Base-by-base conservation (phyloP, 2,797 vertebrate genomes). In the Acomys russatus region DNA sequence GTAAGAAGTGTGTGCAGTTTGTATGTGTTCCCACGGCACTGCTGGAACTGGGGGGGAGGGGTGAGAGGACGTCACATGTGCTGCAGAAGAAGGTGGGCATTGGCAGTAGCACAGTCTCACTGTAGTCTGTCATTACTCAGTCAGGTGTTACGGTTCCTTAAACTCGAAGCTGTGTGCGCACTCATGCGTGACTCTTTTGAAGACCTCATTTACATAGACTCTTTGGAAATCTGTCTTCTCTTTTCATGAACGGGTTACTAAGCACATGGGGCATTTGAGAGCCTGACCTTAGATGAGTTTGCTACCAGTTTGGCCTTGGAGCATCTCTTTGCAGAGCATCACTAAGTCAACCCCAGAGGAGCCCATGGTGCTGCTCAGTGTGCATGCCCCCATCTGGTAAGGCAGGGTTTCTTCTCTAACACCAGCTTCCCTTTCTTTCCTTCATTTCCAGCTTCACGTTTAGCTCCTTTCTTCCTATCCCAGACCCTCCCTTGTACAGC, bases 171-270 rank as follows among this genome's bases (percentile, higher is more conserved):
- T 89, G 6, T 2, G 1, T 12, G 73, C 38, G 68, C 78, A 80
- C 82, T 74, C 44, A 9, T 33, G 7, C 56, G 1, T 17, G 0
- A 59, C 23, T 91, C 76, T 84, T 82, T n/a, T 38, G 88, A 92
- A 78, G 91, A 54, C n/a, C 56, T 64, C 80, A 35, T 77, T 59
- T 28, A 54, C 71, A 87, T 35, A 15, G 73, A 88, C 59, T 93
- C 84, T 85, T 66, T 59, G 86, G 85, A 94, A 95, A 88, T 77
- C 73, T 70, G 61, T 54, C 84, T 91, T 59, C 44, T 82, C 1
- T 85, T 93, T 73, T 92, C 66, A 22, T 61, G 70, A 78, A 90
- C 63, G 56, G 56, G 44, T 96, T 30, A 38, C 91, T 93, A 88
- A 91, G 83, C 66, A 87, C 51, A 9, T 1, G 85, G 74, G 77